Evolutionary conservation across 2,888 invertebrate species (phyloP), one percentile per base, ranked within the genome.

Genomic region (Scelioninae gen. 2): DNA sequence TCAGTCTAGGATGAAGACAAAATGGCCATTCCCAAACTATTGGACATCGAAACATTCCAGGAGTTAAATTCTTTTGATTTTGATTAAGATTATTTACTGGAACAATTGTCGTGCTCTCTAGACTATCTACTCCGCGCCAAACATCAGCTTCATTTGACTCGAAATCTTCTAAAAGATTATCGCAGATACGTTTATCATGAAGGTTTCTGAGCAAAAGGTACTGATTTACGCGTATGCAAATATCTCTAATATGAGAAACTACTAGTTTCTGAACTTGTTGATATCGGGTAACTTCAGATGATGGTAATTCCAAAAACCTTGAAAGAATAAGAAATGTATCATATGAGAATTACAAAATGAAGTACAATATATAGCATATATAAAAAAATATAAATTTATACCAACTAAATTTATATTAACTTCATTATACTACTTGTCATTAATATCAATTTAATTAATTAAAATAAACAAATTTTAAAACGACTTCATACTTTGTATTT

Each of bases 21-120:
- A 94, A 93, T 50, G 89, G 88, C 5, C 90, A 90, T 81, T 91
- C 89, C 92, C 92, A 93, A 1, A 93, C 91, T n/a, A 91, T 89
- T 2, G 90, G 90, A 83, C 94, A 94, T 39, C 91, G 89, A 83
- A 94, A 94, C 83, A 90, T 89, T 2, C 94, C 94, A 0, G 92
- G 89, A 39, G 87, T 87, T 78, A 91, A 89, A 78, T 89, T 88
- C 15, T 86, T 64, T 16, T 61, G 61, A 7, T 46, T 48, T 0
- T 61, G 61, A 67, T 76, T 74, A 2, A 39, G 22, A 35, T 76
- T 79, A 31, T 65, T 48, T 39, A 25, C 69, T 4, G 45, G 39
- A 13, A 67, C 50, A 7, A 53, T 33, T 1, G 43, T 58, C 2
- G 70, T 43, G 4, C 80, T 83, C 19, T 63, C 79, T 10, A 63